A percentile compares a stretch with the other conserved stretches of the same genome.
phyloP scores from a whole-genome alignment of 2,888 invertebrate species.

The Napeogenes sylphis region DNA sequence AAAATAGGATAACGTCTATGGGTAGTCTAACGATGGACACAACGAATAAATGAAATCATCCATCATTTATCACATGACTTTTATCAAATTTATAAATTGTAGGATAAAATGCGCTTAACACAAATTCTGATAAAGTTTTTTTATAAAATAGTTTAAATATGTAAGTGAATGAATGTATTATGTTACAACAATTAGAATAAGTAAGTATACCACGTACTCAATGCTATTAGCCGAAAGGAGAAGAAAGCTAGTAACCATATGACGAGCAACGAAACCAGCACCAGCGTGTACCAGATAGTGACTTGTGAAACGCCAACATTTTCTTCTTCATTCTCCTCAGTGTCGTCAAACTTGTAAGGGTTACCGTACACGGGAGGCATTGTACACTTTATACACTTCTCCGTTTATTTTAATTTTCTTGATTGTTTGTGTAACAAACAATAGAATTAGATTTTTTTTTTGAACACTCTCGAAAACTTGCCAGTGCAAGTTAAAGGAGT shows the following conservation, averaged over 20 bases:
- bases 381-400: constrained; percentile 25
- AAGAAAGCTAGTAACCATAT: constrained; percentile 61
- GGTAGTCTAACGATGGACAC: too few species aligned
- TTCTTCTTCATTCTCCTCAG: constrained; percentile 33
- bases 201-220: constrained; percentile 44
- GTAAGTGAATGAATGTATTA: too few species aligned
- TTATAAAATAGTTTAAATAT: too few species aligned
- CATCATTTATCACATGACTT: constrained; percentile 7
- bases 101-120: neutral
- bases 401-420: constrained; percentile 17
- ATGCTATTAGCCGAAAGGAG: constrained; percentile 53
- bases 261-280: constrained; percentile 53
- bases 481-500: constrained; percentile 52
- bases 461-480: constrained; percentile 50
- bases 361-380: constrained; percentile 59
- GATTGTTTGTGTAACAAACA: constrained; percentile 41
- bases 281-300: constrained; percentile 63
- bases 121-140: too few species aligned
- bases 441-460: constrained; percentile 28
- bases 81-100: constrained; percentile 7
- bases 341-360: constrained; percentile 43
- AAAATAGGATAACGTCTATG: too few species aligned
- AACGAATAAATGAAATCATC: neutral
- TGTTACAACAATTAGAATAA: neutral
- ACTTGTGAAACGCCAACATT: constrained; percentile 41